Evolutionary conservation across 2,797 vertebrate species (phyloP), one percentile per base, ranked within the genome.

Genomic region (Spizella passerina): DNA sequence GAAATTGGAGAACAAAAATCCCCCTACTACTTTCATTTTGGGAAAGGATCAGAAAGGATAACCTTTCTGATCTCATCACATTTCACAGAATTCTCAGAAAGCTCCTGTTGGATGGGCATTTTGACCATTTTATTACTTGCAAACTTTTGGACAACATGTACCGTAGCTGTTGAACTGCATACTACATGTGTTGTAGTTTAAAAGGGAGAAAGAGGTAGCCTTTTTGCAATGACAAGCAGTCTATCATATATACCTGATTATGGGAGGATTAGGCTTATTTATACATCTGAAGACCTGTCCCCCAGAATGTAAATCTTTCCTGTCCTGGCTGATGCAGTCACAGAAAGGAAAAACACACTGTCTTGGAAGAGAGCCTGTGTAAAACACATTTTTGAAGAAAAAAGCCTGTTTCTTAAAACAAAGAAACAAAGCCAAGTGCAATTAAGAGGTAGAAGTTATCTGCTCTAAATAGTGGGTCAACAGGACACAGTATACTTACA

Each of bases 391-490:
- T 16, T 64, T 82, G 10, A 19, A 68, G 41, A 34, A 75, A 80
- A 90, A 34, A 60, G 23, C 4, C 5, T 30, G 10, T 72, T 70
- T 39, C 68, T 55, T 75, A 63, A 75, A 92, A 47, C 23, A 93
- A 81, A 75, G 12, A 75, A 92, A 47, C 23, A 93, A 81, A 75
- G 12, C 41, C 4, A 73, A 78, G 34, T 53, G 8, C 17, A 69
- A 59, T 68, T 79, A 80, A 81, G 47, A 72, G 15, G 55, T 21
- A 89, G 36, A 92, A 91, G 38, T 72, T 90, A 76, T 82, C 80
- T 92, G 32, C 81, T 96, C 69, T 82, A 93, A 93, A 92, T 83
- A 91, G 85, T 91, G 61, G 86, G 94, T 93, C 93, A 95, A 96
- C 88, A 82, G 88, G 66, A 97, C 69, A 71, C 53, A 70, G 29